A percentile compares a stretch with the other conserved stretches of the same genome.
Conservation (phyloP, 1,140 invertebrate genomes). For the Cyphomyrmex costatus region DNA sequence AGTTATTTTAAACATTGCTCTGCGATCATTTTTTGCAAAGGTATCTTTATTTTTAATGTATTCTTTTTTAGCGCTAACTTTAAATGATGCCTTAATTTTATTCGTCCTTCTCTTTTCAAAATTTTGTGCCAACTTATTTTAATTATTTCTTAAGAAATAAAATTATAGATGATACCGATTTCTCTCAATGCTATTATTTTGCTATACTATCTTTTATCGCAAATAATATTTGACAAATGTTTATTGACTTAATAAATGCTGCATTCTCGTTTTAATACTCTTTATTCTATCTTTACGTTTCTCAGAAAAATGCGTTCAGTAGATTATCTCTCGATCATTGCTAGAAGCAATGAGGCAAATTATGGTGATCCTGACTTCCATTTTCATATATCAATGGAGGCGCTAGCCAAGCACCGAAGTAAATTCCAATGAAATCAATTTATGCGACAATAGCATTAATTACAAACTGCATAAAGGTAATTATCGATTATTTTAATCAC, state of each 20-base stretch:
- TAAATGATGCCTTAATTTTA: too few relatives aligned
- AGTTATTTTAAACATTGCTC: too few relatives aligned
- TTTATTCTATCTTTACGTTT: conserved; percentile 23
- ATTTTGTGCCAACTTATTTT: too few relatives aligned
- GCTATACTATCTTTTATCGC: background rate
- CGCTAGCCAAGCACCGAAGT: conserved; percentile 36
- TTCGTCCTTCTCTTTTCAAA: too few relatives aligned
- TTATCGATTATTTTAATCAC: conserved; percentile 59
- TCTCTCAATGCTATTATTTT: too few relatives aligned
- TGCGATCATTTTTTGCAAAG: too few relatives aligned
- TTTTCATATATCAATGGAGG: conserved; percentile 49
- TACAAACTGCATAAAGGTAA: conserved; percentile 42
- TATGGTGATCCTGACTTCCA: conserved; percentile 28
- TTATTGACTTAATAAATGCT: conserved; percentile 45
- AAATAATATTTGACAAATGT: conserved; percentile 42
- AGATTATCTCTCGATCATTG: conserved; percentile 3
- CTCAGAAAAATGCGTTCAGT: conserved; percentile 27
- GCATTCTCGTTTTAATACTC: background rate
- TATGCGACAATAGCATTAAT: conserved; percentile 56
- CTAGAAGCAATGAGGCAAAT: conserved; percentile 2
- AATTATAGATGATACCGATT: too few relatives aligned
- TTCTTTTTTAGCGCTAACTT: too few relatives aligned
- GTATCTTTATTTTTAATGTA: too few relatives aligned
- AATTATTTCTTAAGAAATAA: too few relatives aligned
- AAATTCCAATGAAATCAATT: conserved; percentile 50